Evolutionary conservation across 2,888 invertebrate genomes (phyloP).

Genomic region (Caenorhabditis panamensis): DNA sequence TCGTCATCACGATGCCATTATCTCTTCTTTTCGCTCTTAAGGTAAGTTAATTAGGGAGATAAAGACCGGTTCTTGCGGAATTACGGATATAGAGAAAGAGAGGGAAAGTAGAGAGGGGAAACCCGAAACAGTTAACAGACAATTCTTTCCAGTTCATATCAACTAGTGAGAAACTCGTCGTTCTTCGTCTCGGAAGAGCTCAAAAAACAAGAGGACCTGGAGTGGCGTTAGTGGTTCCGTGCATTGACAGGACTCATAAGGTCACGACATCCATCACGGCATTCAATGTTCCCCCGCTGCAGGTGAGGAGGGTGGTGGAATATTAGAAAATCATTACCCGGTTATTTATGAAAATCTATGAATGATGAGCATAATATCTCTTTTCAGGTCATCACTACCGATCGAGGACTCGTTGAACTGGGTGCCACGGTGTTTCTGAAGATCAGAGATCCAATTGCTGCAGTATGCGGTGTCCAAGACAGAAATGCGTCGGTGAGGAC

Average conservation of each 20-base stretch:
- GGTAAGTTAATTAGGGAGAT: conserved; percentile 63
- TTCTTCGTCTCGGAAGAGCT: conserved; percentile 79
- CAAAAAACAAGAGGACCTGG: conserved; percentile 81
- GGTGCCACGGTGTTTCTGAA: conserved; percentile 82
- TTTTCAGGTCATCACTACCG: conserved; percentile 81
- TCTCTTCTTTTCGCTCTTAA: conserved; percentile 78
- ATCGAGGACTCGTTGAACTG: conserved; percentile 82
- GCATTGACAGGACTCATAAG: conserved; percentile 80
- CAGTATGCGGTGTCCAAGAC: conserved; percentile 82
- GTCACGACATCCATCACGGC: conserved; percentile 82
- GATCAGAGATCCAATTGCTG: conserved; percentile 82
- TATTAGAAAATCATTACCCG: conserved; percentile 62
- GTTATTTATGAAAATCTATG: too few species aligned
- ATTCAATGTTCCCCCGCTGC: conserved; percentile 83
- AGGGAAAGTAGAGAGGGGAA: too few species aligned
- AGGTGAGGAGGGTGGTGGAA: conserved; percentile 75
- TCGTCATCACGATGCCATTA: conserved; percentile 77
- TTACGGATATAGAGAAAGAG: too few species aligned
- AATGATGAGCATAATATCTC: background rate
- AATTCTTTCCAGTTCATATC: conserved; percentile 75
- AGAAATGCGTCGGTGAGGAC: conserved; percentile 82
- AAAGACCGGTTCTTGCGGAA: conserved; percentile 23
- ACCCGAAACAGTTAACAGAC: too few species aligned
- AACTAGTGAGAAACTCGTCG: conserved; percentile 76
- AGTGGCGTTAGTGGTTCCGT: conserved; percentile 82